Percentiles rank a stretch among this genome's conserved stretches.
These are phyloP conservation scores for Andrena camellia DNA, from an alignment of 2,888 invertebrate species.

Conservation along the genomic window DNA sequence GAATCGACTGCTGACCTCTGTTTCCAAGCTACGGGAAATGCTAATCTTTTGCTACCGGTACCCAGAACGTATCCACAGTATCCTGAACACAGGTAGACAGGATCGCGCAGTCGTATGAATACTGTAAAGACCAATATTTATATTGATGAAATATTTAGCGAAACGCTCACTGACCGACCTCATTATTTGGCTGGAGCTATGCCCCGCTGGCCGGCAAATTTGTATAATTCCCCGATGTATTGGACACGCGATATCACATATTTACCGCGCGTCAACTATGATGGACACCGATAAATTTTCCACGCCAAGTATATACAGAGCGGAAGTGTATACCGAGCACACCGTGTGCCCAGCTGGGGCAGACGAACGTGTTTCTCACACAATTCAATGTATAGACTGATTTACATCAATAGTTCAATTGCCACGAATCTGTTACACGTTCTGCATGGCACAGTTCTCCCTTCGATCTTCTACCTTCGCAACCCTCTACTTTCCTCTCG, in stretches of 20 bases:
- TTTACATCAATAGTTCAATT: not conserved
- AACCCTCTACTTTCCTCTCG: no score
- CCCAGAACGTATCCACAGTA: not conserved
- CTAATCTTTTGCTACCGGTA: no score
- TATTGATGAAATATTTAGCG: conserved; percentile 7
- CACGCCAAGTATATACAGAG: conserved; percentile 9
- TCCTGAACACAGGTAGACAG: not conserved
- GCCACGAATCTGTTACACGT: no score
- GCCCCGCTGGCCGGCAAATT: not conserved
- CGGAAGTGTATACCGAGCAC: not conserved
- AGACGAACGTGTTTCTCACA: conserved; percentile 21
- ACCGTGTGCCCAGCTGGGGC: conserved; percentile 18
- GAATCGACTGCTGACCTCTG: not conserved
- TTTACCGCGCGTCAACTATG: conserved; percentile 42
- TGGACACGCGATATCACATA: conserved; percentile 40
- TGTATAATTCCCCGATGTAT: conserved; percentile 6
- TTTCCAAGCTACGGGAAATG: no score
- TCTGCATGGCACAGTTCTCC: no score
- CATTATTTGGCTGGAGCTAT: not conserved
- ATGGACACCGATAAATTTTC: conserved; percentile 53
- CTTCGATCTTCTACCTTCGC: no score
- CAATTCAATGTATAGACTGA: not conserved
- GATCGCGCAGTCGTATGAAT: not conserved
- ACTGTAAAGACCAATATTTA: not conserved
- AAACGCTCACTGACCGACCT: not conserved